Evolutionary conservation across 1,140 invertebrate genomes (phyloP).

Genomic region (Zeugodacus cucurbitae): DNA sequence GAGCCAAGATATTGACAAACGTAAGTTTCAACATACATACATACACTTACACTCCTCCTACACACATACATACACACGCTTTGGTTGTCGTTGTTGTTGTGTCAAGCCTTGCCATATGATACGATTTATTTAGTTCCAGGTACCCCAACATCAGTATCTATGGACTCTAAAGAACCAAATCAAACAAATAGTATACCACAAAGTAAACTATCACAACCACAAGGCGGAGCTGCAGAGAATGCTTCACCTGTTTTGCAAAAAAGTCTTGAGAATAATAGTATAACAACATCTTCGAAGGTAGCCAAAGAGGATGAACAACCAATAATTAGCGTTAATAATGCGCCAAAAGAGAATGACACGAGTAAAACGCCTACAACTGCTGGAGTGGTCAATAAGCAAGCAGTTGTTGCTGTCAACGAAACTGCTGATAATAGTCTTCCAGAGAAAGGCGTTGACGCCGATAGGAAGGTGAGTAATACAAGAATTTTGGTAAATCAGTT

Average conservation of each 20-base stretch:
- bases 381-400: not conserved
- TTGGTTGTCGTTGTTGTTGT: no score
- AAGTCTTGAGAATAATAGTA: constrained; percentile 28
- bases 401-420: not conserved
- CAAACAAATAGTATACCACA: constrained; percentile 56
- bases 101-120: constrained; percentile 8
- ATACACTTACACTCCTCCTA: not conserved
- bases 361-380: not conserved
- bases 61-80: not conserved
- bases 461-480: constrained; percentile 17
- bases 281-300: constrained; percentile 6
- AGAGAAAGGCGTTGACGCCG: constrained; percentile 14
- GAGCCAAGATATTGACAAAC: constrained; percentile 79
- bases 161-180: constrained; percentile 65
- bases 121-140: constrained; percentile 56
- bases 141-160: constrained; percentile 64
- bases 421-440: not conserved
- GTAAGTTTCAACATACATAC: constrained; percentile 69
- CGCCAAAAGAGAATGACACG: constrained; percentile 7
- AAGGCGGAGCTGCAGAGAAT: constrained; percentile 11
- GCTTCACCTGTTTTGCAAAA: constrained; percentile 35
- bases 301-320: constrained; percentile 36
- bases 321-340: constrained; percentile 14
- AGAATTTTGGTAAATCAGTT: not conserved
- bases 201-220: constrained; percentile 40